Percentiles rank a stretch among this genome's conserved stretches.
These are phyloP conservation scores for Cotesia vestalis DNA, from an alignment of 1,140 invertebrate genomes.

Conservation along the genomic window DNA sequence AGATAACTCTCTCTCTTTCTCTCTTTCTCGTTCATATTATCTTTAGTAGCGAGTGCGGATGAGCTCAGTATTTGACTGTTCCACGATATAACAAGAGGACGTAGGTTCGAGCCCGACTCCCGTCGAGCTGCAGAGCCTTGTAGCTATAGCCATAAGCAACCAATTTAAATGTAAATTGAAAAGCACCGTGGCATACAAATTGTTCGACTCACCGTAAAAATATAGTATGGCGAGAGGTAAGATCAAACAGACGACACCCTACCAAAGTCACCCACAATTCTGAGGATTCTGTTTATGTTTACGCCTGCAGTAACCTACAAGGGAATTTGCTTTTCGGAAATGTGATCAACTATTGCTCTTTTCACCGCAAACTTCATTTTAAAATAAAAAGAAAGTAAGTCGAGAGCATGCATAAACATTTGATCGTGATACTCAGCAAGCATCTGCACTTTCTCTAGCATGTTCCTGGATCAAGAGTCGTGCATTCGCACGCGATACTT, in stretches of 20 bases:
- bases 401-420: conserved; percentile 1
- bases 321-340: too few relatives aligned
- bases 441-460: conserved; percentile 18
- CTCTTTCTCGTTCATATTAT: conserved; percentile 41
- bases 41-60: conserved; percentile 22
- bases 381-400: too few relatives aligned
- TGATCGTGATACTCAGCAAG: conserved; percentile 14
- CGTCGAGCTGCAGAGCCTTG: conserved; percentile 62
- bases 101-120: conserved; percentile 54
- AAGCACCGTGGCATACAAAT: conserved; percentile 67
- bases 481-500: conserved; percentile 16
- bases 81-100: conserved; percentile 47
- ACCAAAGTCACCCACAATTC: too few relatives aligned
- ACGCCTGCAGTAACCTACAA: too few relatives aligned
- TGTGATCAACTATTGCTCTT: too few relatives aligned
- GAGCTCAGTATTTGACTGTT: conserved; percentile 56
- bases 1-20: not conserved
- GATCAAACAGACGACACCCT: conserved; percentile 63
- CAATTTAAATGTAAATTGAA: conserved; percentile 70
- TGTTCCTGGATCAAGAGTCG: conserved; percentile 18
- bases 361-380: too few relatives aligned
- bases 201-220: conserved; percentile 67
- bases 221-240: conserved; percentile 63
- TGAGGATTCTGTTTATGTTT: too few relatives aligned
- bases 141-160: conserved; percentile 61